Base-by-base conservation (phyloP, 2,797 vertebrate genomes). In the Parauchenoglanis ngamensis region DNA sequence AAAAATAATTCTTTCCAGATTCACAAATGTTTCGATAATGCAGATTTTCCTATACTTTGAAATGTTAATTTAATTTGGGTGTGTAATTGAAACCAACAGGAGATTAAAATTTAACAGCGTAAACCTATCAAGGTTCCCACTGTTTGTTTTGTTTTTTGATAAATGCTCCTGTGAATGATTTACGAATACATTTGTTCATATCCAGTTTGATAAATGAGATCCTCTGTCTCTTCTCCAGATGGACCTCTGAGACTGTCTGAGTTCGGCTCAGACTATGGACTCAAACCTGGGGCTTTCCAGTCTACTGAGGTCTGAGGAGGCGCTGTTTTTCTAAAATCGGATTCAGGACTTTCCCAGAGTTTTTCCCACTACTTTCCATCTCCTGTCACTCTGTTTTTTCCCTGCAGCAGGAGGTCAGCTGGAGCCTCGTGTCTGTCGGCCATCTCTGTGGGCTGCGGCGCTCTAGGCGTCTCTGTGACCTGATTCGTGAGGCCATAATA, bases 401-500 rank as follows among this genome's bases (percentile, higher is more conserved):
- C 15, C 46, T 83, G 86, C 23, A 83, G 86, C 3, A 40, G 10
- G 68, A 75, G 76, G 65, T 83, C 79, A 76, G 46, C 40, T 0
- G n/a, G 54, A 63, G 76, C 72, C 73, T 68, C 13, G 21, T 25
- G 61, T 68, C 61, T 1, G 52, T 77, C 83, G 35, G 31, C 57
- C 78, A 25, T 46, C 57, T 61, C 57, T 35, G 57, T 80, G 78
- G 78, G 78, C 23, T 81, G 57, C 35, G 35, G 57, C 35, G 68
- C 68, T 77, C 85, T 81, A 80, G 87, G 73, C 17, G 56, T 40
- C 79, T 17, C 63, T 79, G 23, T n/a, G 78, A 88, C 88, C 88
- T 65, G 75, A 52, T 67, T 46, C 68, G 84, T 49, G 68, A 77
- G 84, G 84, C 84, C 67, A 85, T 89, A 87, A 89, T 46, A 70